Conservation (phyloP, 2,888 invertebrate species). For the Micoletzkya japonica region DNA sequence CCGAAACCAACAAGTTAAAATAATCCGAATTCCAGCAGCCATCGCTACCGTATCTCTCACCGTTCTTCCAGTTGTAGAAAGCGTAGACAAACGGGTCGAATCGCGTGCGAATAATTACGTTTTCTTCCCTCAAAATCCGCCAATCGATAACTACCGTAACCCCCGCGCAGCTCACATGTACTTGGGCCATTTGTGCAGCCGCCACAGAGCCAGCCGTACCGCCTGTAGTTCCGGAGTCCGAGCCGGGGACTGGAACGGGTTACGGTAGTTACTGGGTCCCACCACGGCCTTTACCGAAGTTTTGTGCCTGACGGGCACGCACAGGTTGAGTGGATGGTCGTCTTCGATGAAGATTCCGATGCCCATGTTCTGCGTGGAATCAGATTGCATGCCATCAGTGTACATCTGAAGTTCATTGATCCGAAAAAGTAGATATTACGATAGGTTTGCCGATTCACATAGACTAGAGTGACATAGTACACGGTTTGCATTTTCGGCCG, state of each 20-base stretch:
- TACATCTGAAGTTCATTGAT: too few species aligned
- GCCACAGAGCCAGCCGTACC: not conserved
- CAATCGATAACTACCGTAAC: not conserved
- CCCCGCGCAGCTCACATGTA: not conserved
- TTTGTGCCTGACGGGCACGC: not conserved
- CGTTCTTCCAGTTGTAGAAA: not conserved
- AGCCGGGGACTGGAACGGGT: not conserved
- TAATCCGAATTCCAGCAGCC: not conserved
- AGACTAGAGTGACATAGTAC: too few species aligned
- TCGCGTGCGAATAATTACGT: constrained; percentile 10
- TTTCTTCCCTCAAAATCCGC: not conserved
- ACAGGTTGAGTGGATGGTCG: constrained; percentile 10
- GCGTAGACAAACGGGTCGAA: not conserved
- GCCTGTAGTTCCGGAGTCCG: not conserved
- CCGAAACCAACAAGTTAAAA: not conserved
- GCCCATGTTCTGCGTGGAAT: too few species aligned
- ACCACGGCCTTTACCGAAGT: not conserved
- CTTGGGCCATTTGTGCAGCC: constrained; percentile 13
- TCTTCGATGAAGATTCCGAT: constrained; percentile 18
- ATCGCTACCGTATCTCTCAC: constrained; percentile 8
- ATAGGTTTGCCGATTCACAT: too few species aligned
- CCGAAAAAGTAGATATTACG: too few species aligned
- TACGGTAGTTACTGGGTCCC: not conserved
- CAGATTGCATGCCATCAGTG: too few species aligned
- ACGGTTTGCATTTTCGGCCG: too few species aligned